Conservation (phyloP, 2,888 invertebrate genomes). For the Malthinus flaveolus region DNA sequence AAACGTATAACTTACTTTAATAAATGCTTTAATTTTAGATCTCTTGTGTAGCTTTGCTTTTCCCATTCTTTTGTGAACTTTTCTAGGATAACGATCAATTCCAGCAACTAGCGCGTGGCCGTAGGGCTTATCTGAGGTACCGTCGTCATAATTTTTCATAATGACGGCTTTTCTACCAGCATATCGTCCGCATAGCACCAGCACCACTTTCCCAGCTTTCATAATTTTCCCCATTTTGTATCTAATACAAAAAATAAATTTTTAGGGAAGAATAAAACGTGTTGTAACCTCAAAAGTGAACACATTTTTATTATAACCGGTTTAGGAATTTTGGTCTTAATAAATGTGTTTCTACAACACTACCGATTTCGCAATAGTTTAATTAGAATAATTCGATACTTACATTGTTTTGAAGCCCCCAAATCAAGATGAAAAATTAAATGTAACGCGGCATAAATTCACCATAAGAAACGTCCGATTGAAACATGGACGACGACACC, state of each 20-base stretch:
- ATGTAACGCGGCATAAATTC: too few relatives aligned
- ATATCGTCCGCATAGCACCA: conserved; percentile 98
- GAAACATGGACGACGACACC: too few relatives aligned
- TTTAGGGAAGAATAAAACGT: not conserved
- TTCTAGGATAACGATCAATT: conserved; percentile 95
- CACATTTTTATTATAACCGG: too few relatives aligned
- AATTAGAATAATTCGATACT: too few relatives aligned
- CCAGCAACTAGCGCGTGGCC: conserved; percentile 98
- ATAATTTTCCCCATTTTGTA: conserved; percentile 97
- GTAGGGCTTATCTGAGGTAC: conserved; percentile 93
- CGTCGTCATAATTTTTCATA: conserved; percentile 95
- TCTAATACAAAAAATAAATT: not conserved
- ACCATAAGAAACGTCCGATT: too few relatives aligned
- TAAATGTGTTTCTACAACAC: too few relatives aligned
- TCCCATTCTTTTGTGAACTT: conserved; percentile 95
- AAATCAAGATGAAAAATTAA: too few relatives aligned
- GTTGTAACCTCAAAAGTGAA: not conserved
- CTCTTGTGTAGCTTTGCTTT: conserved; percentile 96
- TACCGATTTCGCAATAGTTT: too few relatives aligned
- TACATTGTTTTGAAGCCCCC: too few relatives aligned
- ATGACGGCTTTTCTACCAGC: conserved; percentile 97
- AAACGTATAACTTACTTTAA: conserved; percentile 70
- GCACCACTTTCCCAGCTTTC: conserved; percentile 97
- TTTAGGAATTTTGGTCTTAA: too few relatives aligned
- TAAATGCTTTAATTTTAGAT: conserved; percentile 97